Percentiles rank a stretch among this genome's conserved stretches.
phyloP scores from a whole-genome alignment of 2,113 vertebrate genomes.

The Mellivora capensis region DNA sequence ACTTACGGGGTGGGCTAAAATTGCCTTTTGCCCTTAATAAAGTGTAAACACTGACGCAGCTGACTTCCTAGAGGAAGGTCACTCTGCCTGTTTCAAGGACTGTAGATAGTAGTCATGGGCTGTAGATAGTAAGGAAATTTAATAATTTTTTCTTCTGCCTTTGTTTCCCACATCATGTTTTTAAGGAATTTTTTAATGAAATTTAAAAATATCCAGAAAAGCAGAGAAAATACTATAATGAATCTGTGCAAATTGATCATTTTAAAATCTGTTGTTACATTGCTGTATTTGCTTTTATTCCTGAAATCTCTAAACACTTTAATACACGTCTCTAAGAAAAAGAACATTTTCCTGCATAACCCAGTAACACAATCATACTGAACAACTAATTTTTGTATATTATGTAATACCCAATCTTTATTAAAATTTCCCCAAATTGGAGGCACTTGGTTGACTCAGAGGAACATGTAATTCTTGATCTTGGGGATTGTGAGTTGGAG shows the following conservation, averaged over 20 bases:
- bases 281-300: conserved; percentile 2
- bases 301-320: neutral
- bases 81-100: too few species aligned
- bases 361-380: neutral
- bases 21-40: too few species aligned
- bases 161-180: neutral
- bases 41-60: too few species aligned
- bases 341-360: neutral
- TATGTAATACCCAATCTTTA: neutral
- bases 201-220: neutral
- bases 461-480: neutral
- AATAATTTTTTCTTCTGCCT: too few species aligned
- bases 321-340: neutral
- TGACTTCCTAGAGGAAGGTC: too few species aligned
- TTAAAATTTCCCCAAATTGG: neutral
- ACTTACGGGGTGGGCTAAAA: too few species aligned
- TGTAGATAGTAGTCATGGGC: too few species aligned
- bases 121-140: too few species aligned
- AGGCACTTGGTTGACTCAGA: neutral
- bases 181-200: neutral
- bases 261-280: conserved; percentile 32
- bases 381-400: neutral
- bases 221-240: neutral
- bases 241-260: neutral
- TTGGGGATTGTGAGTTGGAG: neutral